Percentiles rank a stretch among this genome's conserved stretches.
These are phyloP conservation scores for Drosophila prosaltans DNA, from an alignment of 1,140 invertebrate genomes.

Conservation along the genomic window DNA sequence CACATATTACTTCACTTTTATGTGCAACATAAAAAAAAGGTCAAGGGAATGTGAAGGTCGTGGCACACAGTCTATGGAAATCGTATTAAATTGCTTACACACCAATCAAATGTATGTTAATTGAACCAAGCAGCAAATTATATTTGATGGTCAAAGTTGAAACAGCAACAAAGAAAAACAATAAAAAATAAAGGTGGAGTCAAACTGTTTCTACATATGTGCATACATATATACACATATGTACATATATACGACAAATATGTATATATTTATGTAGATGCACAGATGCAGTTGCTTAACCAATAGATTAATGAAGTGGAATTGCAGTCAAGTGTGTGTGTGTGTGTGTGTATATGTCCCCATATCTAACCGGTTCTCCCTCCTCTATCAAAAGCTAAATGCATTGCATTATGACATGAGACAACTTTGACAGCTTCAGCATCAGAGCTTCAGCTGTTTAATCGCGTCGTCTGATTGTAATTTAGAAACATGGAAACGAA, in stretches of 20 bases:
- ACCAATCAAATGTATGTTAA: not conserved
- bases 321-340: not conserved
- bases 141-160: not conserved
- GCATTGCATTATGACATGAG: conserved; percentile 46
- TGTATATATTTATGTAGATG: not conserved
- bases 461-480: conserved; percentile 21
- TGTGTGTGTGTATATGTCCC: not conserved
- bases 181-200: not conserved
- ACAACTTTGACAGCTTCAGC: conserved; percentile 5
- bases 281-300: conserved; percentile 10
- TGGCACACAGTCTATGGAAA: not conserved
- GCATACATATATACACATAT: too few species aligned
- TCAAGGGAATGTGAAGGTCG: not conserved
- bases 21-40: not conserved
- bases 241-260: too few species aligned
- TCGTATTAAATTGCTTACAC: not conserved
- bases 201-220: not conserved
- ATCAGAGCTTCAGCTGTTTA: too few species aligned
- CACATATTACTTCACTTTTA: too few species aligned
- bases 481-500: conserved; percentile 44
- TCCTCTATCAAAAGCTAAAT: conserved; percentile 28
- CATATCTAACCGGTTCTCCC: conserved; percentile 7
- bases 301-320: conserved; percentile 7
- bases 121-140: not conserved
- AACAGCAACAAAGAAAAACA: too few species aligned